Evolutionary conservation across 2,113 vertebrate genomes (phyloP), one percentile per base, ranked within the genome.

Genomic region (Entelurus aequoreus): DNA sequence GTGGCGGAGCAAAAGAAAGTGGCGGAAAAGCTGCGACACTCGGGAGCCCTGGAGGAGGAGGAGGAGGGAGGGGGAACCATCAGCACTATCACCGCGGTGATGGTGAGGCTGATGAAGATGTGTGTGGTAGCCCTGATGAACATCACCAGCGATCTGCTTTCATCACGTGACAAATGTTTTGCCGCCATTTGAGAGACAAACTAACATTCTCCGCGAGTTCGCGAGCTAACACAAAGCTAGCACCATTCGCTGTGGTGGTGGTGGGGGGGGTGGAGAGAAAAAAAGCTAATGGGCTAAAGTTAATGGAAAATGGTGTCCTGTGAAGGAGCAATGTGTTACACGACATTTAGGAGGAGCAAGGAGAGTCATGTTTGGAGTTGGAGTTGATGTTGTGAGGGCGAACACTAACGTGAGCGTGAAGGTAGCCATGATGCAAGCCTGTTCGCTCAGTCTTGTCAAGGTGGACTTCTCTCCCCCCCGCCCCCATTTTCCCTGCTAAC

Each of bases 11-110:
- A 54, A 75, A 80, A 28, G 71, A 68, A 19, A 78, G 81, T 60
- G 74, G 76, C 57, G 61, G 67, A 78, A 19, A 47, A 88, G 87
- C 88, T 90, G 83, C 82, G 87, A 88, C 86, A 88, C 80, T 83
- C 61, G 68, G 75, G 12, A 74, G 60, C 60, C 60, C n/a, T 12
- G 38, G 38, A 66, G 63, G 57, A 83, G 65, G 66, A 76, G 60
- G 68, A 62, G 54, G 63, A 56, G 56, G 59, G 58, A 74, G 78
- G 80, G 63, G 65, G 35, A 44, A 58, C 42, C 68, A 56, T 21
- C 77, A 54, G 55, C 66, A 62, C 52, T 62, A 36, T 52, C 57
- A 65, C 48, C 80, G 57, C 49, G 72, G 46, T 15, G 71, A 60
- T 42, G 73, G 38, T 19, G 49, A 35, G 21, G 49, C 44, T 19